Conservation (phyloP, 1,140 invertebrate genomes). For the Drosophila mayri region DNA sequence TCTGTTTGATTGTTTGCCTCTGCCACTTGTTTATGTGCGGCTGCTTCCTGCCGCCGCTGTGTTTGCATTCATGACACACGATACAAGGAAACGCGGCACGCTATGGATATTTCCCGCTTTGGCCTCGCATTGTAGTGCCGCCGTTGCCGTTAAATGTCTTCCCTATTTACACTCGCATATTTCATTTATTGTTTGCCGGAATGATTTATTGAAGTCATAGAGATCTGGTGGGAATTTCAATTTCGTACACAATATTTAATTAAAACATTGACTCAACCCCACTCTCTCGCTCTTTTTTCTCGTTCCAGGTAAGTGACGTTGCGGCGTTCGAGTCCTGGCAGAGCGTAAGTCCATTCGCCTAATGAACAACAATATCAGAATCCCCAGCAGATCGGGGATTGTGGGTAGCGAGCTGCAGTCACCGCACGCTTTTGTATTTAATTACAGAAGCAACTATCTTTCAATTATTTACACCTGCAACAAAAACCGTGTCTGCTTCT, state of each 20-base stretch:
- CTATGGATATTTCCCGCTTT: slow-evolving; percentile 58
- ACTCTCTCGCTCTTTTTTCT: slow-evolving; percentile 7
- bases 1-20: slow-evolving; percentile 77
- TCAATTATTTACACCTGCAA: slow-evolving; percentile 84
- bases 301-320: slow-evolving; percentile 71
- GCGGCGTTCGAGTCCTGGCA: slow-evolving; percentile 24
- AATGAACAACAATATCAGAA: slow-evolving; percentile 69
- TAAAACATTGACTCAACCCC: slow-evolving; percentile 61
- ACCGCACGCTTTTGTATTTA: slow-evolving; percentile 71
- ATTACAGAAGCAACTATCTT: slow-evolving; percentile 84
- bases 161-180: slow-evolving; percentile 49
- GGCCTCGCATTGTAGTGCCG: slow-evolving; percentile 45
- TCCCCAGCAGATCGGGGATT: slow-evolving; percentile 7
- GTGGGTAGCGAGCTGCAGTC: slow-evolving; percentile 19
- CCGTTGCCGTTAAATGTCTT: slow-evolving; percentile 52
- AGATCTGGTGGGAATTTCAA: slow-evolving; percentile 70
- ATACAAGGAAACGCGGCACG: slow-evolving; percentile 71
- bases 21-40: slow-evolving; percentile 59
- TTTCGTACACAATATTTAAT: slow-evolving; percentile 70
- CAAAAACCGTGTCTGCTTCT: slow-evolving; percentile 59
- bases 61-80: slow-evolving; percentile 80
- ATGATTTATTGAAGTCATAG: slow-evolving; percentile 82
- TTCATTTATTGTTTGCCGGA: slow-evolving; percentile 69
- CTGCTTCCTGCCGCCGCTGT: slow-evolving; percentile 37
- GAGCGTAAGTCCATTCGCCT: slow-evolving; percentile 67